Percentiles rank a stretch among this genome's conserved stretches.
Conservation (phyloP, 1,140 invertebrate species). For the Drosophila pachea region DNA sequence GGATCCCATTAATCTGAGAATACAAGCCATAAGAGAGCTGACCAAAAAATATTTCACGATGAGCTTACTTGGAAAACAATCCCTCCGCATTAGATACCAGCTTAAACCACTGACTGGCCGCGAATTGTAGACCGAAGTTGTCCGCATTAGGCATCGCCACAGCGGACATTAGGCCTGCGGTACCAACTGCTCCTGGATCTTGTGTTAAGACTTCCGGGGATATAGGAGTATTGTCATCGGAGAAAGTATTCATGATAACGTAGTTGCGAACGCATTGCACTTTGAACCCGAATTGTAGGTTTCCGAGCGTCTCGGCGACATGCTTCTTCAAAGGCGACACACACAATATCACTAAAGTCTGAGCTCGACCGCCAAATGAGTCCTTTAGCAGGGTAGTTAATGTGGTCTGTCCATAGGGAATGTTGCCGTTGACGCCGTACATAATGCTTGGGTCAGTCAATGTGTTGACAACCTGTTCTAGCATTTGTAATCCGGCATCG, state of each 20-base stretch:
- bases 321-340: slow-evolving; percentile 83
- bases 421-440: slow-evolving; percentile 80
- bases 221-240: slow-evolving; percentile 82
- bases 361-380: slow-evolving; percentile 85
- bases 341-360: slow-evolving; percentile 84
- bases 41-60: neutral
- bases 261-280: slow-evolving; percentile 83
- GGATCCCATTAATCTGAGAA: slow-evolving; percentile 78
- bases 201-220: slow-evolving; percentile 72
- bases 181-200: slow-evolving; percentile 13
- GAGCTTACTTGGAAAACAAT: slow-evolving; percentile 84
- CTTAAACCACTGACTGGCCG: slow-evolving; percentile 89
- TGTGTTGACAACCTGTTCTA: slow-evolving; percentile 83
- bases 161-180: slow-evolving; percentile 61
- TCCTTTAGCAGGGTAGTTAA: slow-evolving; percentile 84
- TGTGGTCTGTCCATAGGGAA: slow-evolving; percentile 82
- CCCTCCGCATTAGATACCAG: slow-evolving; percentile 90
- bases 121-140: slow-evolving; percentile 88
- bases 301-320: slow-evolving; percentile 83
- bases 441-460: slow-evolving; percentile 81
- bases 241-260: slow-evolving; percentile 84
- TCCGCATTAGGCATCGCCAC: slow-evolving; percentile 57
- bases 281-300: slow-evolving; percentile 82
- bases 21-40: neutral
- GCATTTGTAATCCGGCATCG: slow-evolving; percentile 81